Conservation (phyloP, 2,888 invertebrate species). For the Thalpophila matura region DNA sequence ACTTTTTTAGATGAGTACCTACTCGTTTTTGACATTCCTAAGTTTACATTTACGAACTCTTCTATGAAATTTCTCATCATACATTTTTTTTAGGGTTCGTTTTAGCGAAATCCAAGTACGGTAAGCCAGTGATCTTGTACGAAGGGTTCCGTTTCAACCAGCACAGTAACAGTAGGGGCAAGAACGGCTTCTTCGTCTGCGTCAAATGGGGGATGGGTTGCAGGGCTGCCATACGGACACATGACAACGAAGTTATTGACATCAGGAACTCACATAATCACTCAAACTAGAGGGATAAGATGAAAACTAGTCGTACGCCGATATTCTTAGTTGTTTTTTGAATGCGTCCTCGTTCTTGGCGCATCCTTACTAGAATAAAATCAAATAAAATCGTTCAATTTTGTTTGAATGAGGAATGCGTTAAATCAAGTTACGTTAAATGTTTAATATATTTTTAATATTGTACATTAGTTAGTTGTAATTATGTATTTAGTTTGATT, state of each 20-base stretch:
- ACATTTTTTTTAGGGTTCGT: conserved; percentile 32
- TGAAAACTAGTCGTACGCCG: too few relatives aligned
- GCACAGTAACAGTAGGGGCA: conserved; percentile 65
- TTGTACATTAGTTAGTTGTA: too few relatives aligned
- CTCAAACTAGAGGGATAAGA: neutral
- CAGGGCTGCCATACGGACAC: conserved; percentile 70
- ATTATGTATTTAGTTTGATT: too few relatives aligned
- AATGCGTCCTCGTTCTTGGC: too few relatives aligned
- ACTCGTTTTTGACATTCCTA: too few relatives aligned
- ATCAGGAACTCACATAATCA: conserved; percentile 49
- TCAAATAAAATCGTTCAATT: too few relatives aligned
- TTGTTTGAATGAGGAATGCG: too few relatives aligned
- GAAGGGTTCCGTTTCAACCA: conserved; percentile 67
- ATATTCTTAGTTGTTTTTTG: too few relatives aligned
- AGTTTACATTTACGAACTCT: neutral
- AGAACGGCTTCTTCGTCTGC: conserved; percentile 68
- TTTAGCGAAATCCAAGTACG: conserved; percentile 67
- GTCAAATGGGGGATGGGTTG: conserved; percentile 72
- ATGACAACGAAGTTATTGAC: conserved; percentile 47
- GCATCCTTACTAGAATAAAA: too few relatives aligned
- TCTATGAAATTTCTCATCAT: neutral
- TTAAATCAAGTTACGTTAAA: too few relatives aligned
- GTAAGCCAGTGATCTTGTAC: conserved; percentile 68
- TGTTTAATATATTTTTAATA: too few relatives aligned
- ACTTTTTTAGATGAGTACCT: too few relatives aligned